These are phyloP conservation scores for Pachydiplax longipennis DNA, from an alignment of 2,888 invertebrate species.

Conservation along the genomic window DNA sequence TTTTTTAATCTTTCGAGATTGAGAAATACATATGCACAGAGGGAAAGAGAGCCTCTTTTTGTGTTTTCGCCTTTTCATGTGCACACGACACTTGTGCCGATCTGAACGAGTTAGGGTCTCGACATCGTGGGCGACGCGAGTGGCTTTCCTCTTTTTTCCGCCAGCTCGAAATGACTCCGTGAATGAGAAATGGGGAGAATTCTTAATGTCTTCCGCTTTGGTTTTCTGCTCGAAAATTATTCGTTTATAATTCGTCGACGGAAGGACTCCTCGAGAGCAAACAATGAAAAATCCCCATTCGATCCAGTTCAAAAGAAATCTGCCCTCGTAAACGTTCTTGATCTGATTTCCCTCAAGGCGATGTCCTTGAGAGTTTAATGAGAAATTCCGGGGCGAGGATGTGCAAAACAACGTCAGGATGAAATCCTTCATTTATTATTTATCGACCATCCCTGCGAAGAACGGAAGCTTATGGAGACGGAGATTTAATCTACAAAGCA, in stretches of 20 bases:
- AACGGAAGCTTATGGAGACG: too few relatives aligned
- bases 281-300: too few relatives aligned
- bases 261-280: too few relatives aligned
- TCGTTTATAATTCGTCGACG: background rate
- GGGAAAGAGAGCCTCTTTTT: background rate
- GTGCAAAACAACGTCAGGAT: too few relatives aligned
- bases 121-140: background rate
- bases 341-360: too few relatives aligned
- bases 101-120: background rate
- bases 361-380: too few relatives aligned
- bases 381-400: too few relatives aligned
- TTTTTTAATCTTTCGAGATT: background rate
- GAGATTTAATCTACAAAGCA: too few relatives aligned
- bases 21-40: background rate
- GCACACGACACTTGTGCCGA: background rate
- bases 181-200: background rate
- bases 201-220: background rate
- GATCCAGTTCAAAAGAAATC: too few relatives aligned
- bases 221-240: background rate
- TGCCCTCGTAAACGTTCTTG: too few relatives aligned
- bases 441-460: too few relatives aligned
- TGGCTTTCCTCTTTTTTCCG: background rate
- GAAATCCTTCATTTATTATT: too few relatives aligned
- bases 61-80: background rate
- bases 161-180: background rate